Base-by-base conservation (phyloP, 1,140 invertebrate species). In the Drosophila repletoides region DNA sequence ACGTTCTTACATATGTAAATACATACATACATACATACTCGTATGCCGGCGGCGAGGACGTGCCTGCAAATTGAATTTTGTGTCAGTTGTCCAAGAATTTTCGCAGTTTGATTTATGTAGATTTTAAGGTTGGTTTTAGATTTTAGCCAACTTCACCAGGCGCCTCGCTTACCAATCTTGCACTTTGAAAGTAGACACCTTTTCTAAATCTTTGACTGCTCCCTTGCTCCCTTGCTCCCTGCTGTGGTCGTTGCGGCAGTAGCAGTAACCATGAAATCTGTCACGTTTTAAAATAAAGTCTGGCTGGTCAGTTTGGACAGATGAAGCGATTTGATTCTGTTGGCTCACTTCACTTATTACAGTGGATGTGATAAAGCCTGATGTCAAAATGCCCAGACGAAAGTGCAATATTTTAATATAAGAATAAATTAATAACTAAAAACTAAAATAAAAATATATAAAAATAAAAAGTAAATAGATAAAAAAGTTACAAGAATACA, bases 241-340 rank as follows among this genome's bases (percentile, higher is more conserved):
- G 36, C 60, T 51, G 46, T 43, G 64, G 64, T 68, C 10, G 9
- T 15, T 31, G 33, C 6, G 33, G 58, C 21, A 59, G 26, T 43
- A 51, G 34, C 60, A 38, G 36, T 34, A 65, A 28, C 60, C 40
- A 26, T 65, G 41, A 66, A 59, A 53, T 66, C 68, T 66, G 68
- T 60, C 61, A 71, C 61, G 68, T 60, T 66, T 65, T 60, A 59
- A 59, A 71, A 38, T 19, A 40, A 60, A 49, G 45, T 38, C 22
- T 28, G 15, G 1, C 15, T 28, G 43, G 6, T 21, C 17, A 17
- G 10, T 22, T 31, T 28, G 15, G 22, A 36, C n/a, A 28, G 43
- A 31, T 38, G 15, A 59, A 59, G 15, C 45, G 34, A 5, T 49
- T 28, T 48, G 12, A 15, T 12, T 46, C 43, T 15, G 9, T 45